These are phyloP conservation scores for Eupristina koningsbergeri DNA, from an alignment of 1,140 invertebrate genomes.

Conservation along the genomic window DNA sequence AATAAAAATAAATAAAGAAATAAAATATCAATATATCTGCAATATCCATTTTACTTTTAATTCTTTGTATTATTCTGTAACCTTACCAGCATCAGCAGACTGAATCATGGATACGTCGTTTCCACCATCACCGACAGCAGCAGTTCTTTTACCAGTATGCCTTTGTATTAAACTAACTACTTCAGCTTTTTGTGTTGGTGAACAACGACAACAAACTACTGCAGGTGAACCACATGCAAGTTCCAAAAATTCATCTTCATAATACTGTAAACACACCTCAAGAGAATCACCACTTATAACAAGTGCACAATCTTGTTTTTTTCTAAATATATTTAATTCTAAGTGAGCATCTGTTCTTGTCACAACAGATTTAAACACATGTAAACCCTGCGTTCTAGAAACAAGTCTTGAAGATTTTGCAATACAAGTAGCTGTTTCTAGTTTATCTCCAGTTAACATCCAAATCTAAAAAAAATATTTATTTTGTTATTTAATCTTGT, in stretches of 20 bases:
- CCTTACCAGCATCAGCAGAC: constrained; percentile 89
- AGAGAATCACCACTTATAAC: constrained; percentile 95
- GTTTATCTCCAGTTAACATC: constrained; percentile 99
- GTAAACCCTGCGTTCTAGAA: constrained; percentile 80
- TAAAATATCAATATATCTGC: not conserved
- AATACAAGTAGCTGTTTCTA: constrained; percentile 99
- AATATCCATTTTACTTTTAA: not conserved
- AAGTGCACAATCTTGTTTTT: constrained; percentile 90
- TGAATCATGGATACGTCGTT: constrained; percentile 95
- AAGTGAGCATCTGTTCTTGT: constrained; percentile 91
- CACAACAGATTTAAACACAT: constrained; percentile 84
- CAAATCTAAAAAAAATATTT: constrained; percentile 81
- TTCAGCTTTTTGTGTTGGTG: constrained; percentile 98
- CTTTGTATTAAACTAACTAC: constrained; percentile 93
- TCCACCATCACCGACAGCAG: constrained; percentile 88
- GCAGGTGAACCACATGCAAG: constrained; percentile 93
- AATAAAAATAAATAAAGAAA: not conserved
- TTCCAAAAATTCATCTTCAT: constrained; percentile 96
- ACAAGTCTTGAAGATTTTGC: constrained; percentile 95
- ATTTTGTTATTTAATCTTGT: not conserved
- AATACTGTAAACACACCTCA: constrained; percentile 94
- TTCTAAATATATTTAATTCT: constrained; percentile 91
- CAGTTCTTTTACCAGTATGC: constrained; percentile 88
- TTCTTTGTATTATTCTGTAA: not conserved
- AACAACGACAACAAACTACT: constrained; percentile 97